Conservation (phyloP, 2,113 vertebrate species). For the Myxocyprinus asiaticus region DNA sequence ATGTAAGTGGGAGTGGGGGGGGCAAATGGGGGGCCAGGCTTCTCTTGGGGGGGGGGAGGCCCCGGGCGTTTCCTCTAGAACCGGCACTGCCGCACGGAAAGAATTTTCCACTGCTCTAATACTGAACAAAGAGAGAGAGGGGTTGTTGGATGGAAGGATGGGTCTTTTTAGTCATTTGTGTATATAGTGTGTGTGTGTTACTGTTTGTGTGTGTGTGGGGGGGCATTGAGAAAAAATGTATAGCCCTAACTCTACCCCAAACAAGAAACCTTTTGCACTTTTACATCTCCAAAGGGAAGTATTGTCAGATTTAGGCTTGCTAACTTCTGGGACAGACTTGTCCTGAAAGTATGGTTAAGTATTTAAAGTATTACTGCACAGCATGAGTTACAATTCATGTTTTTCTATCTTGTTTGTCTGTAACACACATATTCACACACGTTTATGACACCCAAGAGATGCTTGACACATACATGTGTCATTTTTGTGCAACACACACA, state of each 20-base stretch:
- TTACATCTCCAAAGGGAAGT: too few relatives aligned
- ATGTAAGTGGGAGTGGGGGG: conserved; percentile 26
- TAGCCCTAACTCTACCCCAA: too few relatives aligned
- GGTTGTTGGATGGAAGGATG: conserved; percentile 6
- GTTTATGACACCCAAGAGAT: too few relatives aligned
- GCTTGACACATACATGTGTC: background rate
- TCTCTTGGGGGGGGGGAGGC: too few relatives aligned
- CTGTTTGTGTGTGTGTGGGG: conserved; percentile 28
- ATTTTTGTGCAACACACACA: background rate
- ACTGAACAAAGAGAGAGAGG: conserved; percentile 13
- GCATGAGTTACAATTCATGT: too few relatives aligned
- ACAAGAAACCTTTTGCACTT: too few relatives aligned
- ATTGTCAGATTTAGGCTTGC: too few relatives aligned
- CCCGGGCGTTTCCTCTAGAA: too few relatives aligned
- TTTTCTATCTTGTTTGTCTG: background rate
- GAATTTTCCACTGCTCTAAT: conserved; percentile 64
- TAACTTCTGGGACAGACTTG: too few relatives aligned
- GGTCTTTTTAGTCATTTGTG: conserved; percentile 34
- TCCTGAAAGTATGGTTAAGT: too few relatives aligned
- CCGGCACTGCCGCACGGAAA: conserved; percentile 42
- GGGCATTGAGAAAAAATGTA: conserved; percentile 18
- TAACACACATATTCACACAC: too few relatives aligned
- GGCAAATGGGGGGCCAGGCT: conserved; percentile 9
- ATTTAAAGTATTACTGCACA: too few relatives aligned
- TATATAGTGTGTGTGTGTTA: conserved; percentile 34